These are phyloP conservation scores for Leptarthrus brevirostris DNA, from an alignment of 2,888 invertebrate genomes.

Conservation along the genomic window DNA sequence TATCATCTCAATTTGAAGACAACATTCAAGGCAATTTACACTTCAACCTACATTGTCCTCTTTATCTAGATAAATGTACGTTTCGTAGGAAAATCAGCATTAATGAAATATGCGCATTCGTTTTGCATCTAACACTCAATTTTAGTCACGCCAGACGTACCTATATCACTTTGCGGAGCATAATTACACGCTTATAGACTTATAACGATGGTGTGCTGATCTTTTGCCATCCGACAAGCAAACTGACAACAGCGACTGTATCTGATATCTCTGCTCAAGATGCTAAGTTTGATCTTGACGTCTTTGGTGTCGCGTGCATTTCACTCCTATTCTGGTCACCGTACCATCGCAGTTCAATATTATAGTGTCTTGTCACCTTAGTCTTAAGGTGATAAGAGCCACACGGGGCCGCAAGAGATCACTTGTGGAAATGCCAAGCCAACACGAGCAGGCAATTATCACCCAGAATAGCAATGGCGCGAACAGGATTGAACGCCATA, in stretches of 20 bases:
- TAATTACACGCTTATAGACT: not conserved
- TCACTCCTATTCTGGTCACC: not conserved
- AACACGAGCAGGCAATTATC: not conserved
- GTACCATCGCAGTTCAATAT: not conserved
- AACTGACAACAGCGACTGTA: no score
- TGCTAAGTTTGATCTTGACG: not conserved
- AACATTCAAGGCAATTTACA: conserved; percentile 14
- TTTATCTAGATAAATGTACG: not conserved
- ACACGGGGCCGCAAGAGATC: not conserved
- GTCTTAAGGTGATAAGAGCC: not conserved
- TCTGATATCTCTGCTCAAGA: no score
- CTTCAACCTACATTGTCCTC: not conserved
- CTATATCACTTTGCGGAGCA: not conserved
- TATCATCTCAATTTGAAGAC: conserved; percentile 33
- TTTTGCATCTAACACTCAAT: conserved; percentile 10
- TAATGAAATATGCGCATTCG: conserved; percentile 15
- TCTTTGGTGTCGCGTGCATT: not conserved
- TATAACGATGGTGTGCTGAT: no score
- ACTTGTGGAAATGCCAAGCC: no score
- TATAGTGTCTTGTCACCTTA: not conserved
- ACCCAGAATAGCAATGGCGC: not conserved
- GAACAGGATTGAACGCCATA: not conserved
- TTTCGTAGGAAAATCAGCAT: not conserved
- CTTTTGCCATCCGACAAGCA: no score
- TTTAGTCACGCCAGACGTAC: conserved; percentile 20